A percentile compares a stretch with the other conserved stretches of the same genome.
Conservation (phyloP, 2,888 invertebrate species). For the Masnerella sp. region DNA sequence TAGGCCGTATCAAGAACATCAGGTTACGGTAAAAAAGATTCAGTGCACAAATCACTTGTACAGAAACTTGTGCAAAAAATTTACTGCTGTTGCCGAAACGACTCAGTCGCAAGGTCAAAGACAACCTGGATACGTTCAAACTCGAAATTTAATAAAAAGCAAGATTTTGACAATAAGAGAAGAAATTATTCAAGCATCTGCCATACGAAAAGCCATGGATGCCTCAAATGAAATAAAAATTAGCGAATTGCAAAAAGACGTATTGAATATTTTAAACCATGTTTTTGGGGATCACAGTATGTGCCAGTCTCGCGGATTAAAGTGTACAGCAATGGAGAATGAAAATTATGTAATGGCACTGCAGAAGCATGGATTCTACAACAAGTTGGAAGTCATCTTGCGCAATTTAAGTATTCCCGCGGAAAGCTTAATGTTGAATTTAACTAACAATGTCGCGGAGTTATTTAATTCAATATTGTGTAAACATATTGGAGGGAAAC, state of each 20-base stretch:
- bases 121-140: constrained; percentile 3
- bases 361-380: constrained; percentile 6
- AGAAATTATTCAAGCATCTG: constrained; percentile 5
- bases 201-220: neutral
- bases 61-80: constrained; percentile 24
- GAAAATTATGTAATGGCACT: neutral
- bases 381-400: constrained; percentile 3
- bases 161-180: neutral
- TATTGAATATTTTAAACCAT: constrained; percentile 38
- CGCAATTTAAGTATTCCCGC: constrained; percentile 13
- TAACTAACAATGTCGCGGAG: constrained; percentile 32
- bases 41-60: constrained; percentile 22
- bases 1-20: constrained; percentile 59
- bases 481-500: constrained; percentile 41
- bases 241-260: constrained; percentile 14
- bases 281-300: constrained; percentile 35
- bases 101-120: neutral
- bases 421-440: constrained; percentile 29
- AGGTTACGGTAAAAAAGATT: constrained; percentile 19
- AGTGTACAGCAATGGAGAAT: neutral
- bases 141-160: constrained; percentile 1
- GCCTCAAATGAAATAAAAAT: neutral
- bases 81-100: neutral
- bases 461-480: too few species aligned
- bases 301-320: constrained; percentile 2